Base-by-base conservation (phyloP, 2,113 vertebrate genomes). In the Hippopotamus amphibius region DNA sequence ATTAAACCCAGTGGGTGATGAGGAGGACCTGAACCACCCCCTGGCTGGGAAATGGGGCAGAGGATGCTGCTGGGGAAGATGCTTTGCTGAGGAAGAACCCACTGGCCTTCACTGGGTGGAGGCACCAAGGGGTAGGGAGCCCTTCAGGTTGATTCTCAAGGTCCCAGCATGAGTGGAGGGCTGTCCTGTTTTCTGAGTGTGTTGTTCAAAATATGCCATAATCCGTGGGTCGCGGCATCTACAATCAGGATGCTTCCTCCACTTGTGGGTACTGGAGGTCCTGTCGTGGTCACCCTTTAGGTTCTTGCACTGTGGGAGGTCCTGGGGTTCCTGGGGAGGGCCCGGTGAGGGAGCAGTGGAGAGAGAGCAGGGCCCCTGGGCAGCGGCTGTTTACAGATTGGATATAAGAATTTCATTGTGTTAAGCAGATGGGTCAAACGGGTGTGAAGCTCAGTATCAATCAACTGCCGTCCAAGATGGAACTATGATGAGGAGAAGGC, bases 401-500 rank as follows among this genome's bases (percentile, higher is more conserved):
- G 26, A 65, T 12, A 12, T 37, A 43, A 83, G 71, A 37, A 50
- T 37, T 28, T 61, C 28, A 5, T 17, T 41, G 24, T 17, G 6
- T 28, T 61, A 22, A 57, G 14, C 5, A 7, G 37, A 24, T 26
- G 46, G 28, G 17, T 53, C 15, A 15, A 59, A 6, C 15, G 41
- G 28, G 30, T 0, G 7, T 1, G 11, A 48, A 50, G 22, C 11
- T 88, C 5, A 0, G 10, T 3, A 4, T 43, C 10, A 2, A 0
- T 9, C 28, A 0, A 0, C 50, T 8, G 6, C 19, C 46, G 2
- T 74, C 19, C 59, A 1, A 26, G 41, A 24, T 3, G 37, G 71
- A 26, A 13, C 63, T 19, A 0, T 6, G 46, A 21, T 9, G 21
- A 74, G 71, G 12, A 30, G 26, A 30, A 5, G 0, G 1, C 1